Evolutionary conservation across 2,797 vertebrate species (phyloP), one percentile per base, ranked within the genome.

Genomic region (Babyrousa celebensis): DNA sequence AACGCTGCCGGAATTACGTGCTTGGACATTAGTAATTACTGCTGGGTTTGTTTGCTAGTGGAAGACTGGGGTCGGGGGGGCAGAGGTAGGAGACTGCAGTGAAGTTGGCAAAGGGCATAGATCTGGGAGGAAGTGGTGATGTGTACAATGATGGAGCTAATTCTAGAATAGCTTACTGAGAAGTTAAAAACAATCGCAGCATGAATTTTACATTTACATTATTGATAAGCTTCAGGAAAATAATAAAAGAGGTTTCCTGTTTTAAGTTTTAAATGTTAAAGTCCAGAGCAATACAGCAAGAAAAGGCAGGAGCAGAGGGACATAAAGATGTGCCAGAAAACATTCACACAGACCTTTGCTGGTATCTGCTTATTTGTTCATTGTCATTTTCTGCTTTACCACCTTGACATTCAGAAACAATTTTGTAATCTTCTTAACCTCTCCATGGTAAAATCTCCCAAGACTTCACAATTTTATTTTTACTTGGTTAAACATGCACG

Each of bases 51-150:
- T 91, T 98, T 97, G 95, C 94, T 98, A 97, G 94, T 97, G 96
- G 97, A 98, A 98, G 97, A 74, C 93, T 82, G 54, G 97, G 83
- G 82, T 65, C 63, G 68, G 85, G 78, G 92, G 96, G 87, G 77
- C 80, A 77, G 98, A 98, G 80, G 95, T 95, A 91, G 86, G 96
- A 92, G 98, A 98, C 99, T 98, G 99, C 98, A 98, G 97, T 98
- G 97, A 97, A 95, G 93, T 83, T 25, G 5, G 25, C 29, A 27
- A 63, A 96, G 74, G 52, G 62, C 27, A 65, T 60, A 11, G 82
- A 80, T 32, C 82, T 65, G 56, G 54, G 67, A 92, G 87, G 71
- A 94, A 79, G 92, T 95, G 84, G n/a, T 36, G 54, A 71, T 52
- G 27, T 95, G 36, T 32, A 86, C 29, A 83, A 40, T 70, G 92